phyloP scores from a whole-genome alignment of 2,113 vertebrate genomes.

The Atherinomorus stipes region DNA sequence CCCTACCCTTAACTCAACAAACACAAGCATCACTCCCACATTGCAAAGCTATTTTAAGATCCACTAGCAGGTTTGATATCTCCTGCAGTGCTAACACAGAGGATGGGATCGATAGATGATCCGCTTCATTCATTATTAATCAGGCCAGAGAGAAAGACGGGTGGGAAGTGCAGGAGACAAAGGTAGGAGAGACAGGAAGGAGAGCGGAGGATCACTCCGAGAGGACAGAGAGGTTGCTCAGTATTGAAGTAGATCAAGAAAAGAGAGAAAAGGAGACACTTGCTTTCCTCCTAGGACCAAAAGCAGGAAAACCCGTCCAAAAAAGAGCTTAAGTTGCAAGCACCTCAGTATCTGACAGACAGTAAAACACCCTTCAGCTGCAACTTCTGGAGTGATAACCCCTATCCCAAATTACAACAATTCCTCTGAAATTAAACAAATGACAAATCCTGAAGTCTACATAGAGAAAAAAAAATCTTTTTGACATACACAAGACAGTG shows the following conservation, averaged over 20 bases:
- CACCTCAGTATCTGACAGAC: conserved; percentile 43
- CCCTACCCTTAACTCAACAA: conserved; percentile 44
- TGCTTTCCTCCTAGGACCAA: conserved; percentile 33
- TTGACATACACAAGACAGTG: conserved; percentile 9
- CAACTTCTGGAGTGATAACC: conserved; percentile 62
- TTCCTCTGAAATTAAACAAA: conserved; percentile 57
- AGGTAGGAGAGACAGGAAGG: conserved; percentile 54
- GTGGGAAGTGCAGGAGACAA: conserved; percentile 64
- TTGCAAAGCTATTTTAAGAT: conserved; percentile 71
- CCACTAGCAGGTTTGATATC: conserved; percentile 79
- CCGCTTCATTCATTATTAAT: conserved; percentile 84
- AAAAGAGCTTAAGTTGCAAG: conserved; percentile 36
- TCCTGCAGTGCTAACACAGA: conserved; percentile 78
- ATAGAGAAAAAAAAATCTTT: conserved; percentile 4
- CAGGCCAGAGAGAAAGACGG: conserved; percentile 67
- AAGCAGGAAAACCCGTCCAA: conserved; percentile 2
- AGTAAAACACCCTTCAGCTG: conserved; percentile 59
- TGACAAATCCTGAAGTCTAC: conserved; percentile 35
- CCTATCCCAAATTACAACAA: conserved; percentile 58
- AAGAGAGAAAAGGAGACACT: conserved; percentile 35
- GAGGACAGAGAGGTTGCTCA: conserved; percentile 59
- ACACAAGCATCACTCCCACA: conserved; percentile 31
- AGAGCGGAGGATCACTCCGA: conserved; percentile 56
- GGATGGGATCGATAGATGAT: conserved; percentile 82
- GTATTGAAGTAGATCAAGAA: conserved; percentile 58